These are phyloP conservation scores for Drosophila melanosoma DNA, from an alignment of 2,888 invertebrate species.

Conservation along the genomic window DNA sequence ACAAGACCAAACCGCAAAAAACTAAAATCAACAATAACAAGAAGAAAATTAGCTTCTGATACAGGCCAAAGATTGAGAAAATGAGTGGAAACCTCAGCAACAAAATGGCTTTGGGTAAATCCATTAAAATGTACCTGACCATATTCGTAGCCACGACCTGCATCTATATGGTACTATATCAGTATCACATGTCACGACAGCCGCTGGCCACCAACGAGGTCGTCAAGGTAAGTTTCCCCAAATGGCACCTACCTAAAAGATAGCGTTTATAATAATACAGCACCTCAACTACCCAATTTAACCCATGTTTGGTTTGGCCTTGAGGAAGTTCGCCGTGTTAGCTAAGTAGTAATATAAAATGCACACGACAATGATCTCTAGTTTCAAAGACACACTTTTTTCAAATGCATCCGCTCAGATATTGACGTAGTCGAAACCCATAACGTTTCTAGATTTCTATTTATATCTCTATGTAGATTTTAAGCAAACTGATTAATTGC, in stretches of 20 bases:
- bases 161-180: slow-evolving; percentile 87
- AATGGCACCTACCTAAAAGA: neutral
- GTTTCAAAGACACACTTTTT: neutral
- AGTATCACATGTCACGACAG: slow-evolving; percentile 88
- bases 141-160: slow-evolving; percentile 87
- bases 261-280: slow-evolving; percentile 16
- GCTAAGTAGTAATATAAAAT: neutral
- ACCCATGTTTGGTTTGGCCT: slow-evolving; percentile 4
- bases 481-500: neutral
- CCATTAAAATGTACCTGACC: slow-evolving; percentile 88
- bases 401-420: slow-evolving; percentile 9
- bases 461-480: neutral
- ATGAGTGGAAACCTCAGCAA: slow-evolving; percentile 43
- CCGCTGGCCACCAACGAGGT: slow-evolving; percentile 82
- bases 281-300: slow-evolving; percentile 1
- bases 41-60: slow-evolving; percentile 23
- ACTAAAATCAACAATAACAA: slow-evolving; percentile 22
- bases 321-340: slow-evolving; percentile 8
- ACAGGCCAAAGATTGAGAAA: slow-evolving; percentile 33
- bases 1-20: slow-evolving; percentile 64
- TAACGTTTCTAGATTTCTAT: neutral
- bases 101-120: slow-evolving; percentile 86
- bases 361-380: slow-evolving; percentile 8
- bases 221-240: slow-evolving; percentile 81
- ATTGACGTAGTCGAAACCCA: neutral